phyloP scores from a whole-genome alignment of 2,888 invertebrate genomes.

The Scotopteryx bipunctaria region DNA sequence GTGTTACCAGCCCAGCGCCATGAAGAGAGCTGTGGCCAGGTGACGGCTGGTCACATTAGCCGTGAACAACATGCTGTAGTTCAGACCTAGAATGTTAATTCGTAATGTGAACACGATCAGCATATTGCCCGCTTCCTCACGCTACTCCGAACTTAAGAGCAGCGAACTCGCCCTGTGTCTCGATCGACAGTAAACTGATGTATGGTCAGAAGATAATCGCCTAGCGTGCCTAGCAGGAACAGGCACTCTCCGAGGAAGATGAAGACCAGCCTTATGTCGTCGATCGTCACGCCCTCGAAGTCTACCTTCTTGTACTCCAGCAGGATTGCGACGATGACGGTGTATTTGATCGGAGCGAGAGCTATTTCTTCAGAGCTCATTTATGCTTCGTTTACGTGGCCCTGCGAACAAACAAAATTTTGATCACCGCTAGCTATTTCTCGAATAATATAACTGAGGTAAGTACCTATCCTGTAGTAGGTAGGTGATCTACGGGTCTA shows the following conservation, averaged over 20 bases:
- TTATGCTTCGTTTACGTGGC: background rate
- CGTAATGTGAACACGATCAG: background rate
- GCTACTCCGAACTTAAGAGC: too few species aligned
- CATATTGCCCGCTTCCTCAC: background rate
- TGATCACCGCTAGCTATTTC: too few species aligned
- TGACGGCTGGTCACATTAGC: background rate
- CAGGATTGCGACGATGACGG: background rate
- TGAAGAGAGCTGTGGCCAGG: background rate
- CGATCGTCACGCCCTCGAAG: background rate
- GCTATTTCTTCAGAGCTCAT: background rate
- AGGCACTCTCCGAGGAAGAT: background rate
- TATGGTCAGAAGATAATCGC: conserved; percentile 5
- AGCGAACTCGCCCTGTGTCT: background rate
- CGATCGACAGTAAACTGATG: background rate
- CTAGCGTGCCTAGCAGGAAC: background rate
- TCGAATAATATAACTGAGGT: too few species aligned
- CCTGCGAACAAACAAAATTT: background rate
- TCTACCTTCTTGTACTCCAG: background rate
- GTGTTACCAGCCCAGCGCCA: background rate
- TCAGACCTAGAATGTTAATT: background rate
- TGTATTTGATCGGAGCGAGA: background rate
- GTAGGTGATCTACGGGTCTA: too few species aligned
- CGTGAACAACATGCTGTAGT: conserved; percentile 1
- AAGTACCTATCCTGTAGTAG: too few species aligned
- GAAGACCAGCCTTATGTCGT: background rate